phyloP scores from a whole-genome alignment of 2,888 invertebrate species.

The Cabera pusaria region DNA sequence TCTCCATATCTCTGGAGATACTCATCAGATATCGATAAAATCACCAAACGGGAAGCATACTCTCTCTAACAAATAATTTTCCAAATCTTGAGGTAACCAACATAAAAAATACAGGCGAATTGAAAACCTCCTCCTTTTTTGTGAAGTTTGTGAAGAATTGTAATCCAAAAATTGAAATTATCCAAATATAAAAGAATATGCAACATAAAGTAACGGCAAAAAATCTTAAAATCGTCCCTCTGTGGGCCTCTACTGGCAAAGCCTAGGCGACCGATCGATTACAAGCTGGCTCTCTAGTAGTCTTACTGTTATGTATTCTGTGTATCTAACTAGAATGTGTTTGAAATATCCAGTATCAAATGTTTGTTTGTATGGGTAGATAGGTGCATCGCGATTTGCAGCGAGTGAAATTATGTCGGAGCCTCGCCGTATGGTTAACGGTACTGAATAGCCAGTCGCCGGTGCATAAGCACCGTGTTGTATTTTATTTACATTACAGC shows the following conservation, averaged over 20 bases:
- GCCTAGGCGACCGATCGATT: slow-evolving; percentile 11
- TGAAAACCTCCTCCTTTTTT: too few relatives aligned
- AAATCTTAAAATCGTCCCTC: slow-evolving; percentile 25
- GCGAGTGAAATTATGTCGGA: slow-evolving; percentile 57
- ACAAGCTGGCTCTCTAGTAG: slow-evolving; percentile 17
- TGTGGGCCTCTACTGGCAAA: too few relatives aligned
- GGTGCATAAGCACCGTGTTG: slow-evolving; percentile 52
- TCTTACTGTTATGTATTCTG: too few relatives aligned
- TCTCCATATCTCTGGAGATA: too few relatives aligned
- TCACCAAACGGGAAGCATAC: too few relatives aligned
- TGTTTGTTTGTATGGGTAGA: slow-evolving; percentile 26
- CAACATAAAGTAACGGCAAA: slow-evolving; percentile 23
- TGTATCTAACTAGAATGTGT: slow-evolving; percentile 21
- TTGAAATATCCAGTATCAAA: slow-evolving; percentile 18
- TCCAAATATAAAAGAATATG: too few relatives aligned
- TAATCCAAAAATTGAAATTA: too few relatives aligned
- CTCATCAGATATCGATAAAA: too few relatives aligned
- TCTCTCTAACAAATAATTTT: too few relatives aligned
- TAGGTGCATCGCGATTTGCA: slow-evolving; percentile 51
- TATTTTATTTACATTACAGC: slow-evolving; percentile 60
- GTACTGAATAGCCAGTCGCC: slow-evolving; percentile 57
- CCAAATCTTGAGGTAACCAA: too few relatives aligned
- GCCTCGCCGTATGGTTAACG: slow-evolving; percentile 60
- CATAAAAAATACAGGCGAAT: too few relatives aligned
- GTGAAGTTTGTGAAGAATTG: too few relatives aligned